Evolutionary conservation across 2,797 vertebrate genomes (phyloP).

Genomic region (Crax fasciolata): DNA sequence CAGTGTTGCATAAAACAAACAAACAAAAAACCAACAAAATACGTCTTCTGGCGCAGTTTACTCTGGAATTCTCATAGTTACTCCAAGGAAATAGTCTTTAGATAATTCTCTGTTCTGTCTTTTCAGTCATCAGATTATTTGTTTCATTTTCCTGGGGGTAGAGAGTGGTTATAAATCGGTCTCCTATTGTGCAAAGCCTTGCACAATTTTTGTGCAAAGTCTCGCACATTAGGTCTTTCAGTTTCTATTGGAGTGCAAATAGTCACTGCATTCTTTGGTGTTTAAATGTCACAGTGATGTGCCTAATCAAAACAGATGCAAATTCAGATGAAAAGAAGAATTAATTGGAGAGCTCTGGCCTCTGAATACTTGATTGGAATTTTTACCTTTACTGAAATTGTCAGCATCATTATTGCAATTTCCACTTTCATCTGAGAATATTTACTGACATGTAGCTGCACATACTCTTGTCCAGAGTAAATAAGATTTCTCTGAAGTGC

Average conservation of each 20-base stretch:
- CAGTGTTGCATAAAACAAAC: background rate
- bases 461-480: background rate
- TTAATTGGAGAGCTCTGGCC: slow-evolving; percentile 32
- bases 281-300: slow-evolving; percentile 28
- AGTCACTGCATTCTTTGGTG: background rate
- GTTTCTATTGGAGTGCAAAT: slow-evolving; percentile 29
- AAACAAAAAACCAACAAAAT: background rate
- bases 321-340: slow-evolving; percentile 18
- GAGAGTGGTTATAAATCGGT: background rate
- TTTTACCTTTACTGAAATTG: slow-evolving; percentile 51
- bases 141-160: background rate
- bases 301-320: slow-evolving; percentile 12
- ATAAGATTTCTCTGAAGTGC: background rate
- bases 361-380: slow-evolving; percentile 31
- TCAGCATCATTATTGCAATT: slow-evolving; percentile 22
- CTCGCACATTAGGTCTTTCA: slow-evolving; percentile 25
- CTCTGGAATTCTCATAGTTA: background rate
- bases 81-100: background rate
- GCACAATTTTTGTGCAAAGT: background rate
- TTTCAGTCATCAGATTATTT: background rate
- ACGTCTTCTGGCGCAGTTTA: background rate
- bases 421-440: background rate
- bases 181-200: background rate
- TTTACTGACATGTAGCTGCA: background rate
- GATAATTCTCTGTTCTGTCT: background rate